Evolutionary conservation across 2,797 vertebrate species (phyloP).

Genomic region (Bradypus variegatus): DNA sequence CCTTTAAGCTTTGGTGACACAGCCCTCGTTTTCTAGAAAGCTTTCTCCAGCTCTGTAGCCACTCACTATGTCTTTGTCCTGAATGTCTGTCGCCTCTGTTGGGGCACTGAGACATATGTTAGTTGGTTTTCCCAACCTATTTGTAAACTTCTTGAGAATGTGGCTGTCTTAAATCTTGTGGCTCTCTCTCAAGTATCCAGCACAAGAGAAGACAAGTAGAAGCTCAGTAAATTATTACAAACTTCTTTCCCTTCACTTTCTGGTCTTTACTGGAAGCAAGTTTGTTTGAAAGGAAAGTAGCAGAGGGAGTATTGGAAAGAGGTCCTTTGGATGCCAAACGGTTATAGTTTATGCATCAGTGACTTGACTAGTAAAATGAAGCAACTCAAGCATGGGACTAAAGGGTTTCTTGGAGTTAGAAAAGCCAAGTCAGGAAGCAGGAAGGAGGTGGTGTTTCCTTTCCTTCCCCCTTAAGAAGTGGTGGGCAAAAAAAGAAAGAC

Average conservation of each 20-base stretch:
- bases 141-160: background rate
- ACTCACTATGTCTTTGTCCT: background rate
- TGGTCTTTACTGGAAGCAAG: background rate
- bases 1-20: background rate
- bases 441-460: background rate
- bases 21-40: background rate
- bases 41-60: background rate
- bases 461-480: accelerated
- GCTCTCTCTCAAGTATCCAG: background rate
- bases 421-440: background rate
- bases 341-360: accelerated
- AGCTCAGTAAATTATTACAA: accelerated
- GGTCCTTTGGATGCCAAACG: background rate
- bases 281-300: background rate
- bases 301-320: background rate
- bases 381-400: background rate
- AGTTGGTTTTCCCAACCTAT: background rate
- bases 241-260: background rate
- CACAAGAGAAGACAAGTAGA: accelerated
- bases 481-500: background rate
- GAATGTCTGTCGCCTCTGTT: accelerated
- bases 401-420: background rate
- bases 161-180: accelerated
- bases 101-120: accelerated
- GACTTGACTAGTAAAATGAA: background rate